phyloP scores from a whole-genome alignment of 2,888 invertebrate genomes.

The Drosophila neonasuta region DNA sequence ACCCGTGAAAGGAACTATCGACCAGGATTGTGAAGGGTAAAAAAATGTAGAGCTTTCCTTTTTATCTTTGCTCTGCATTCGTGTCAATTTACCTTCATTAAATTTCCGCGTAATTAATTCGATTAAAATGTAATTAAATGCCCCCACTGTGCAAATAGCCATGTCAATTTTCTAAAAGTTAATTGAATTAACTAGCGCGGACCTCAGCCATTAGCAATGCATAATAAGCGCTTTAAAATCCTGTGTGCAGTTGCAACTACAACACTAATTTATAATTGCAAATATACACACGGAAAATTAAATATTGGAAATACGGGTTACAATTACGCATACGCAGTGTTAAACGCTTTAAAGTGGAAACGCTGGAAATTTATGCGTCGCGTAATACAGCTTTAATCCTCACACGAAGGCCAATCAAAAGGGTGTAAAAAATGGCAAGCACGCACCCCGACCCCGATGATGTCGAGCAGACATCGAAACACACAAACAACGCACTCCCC shows the following conservation, averaged over 20 bases:
- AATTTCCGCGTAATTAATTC: constrained; percentile 36
- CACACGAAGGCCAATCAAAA: constrained; percentile 64
- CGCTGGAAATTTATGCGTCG: constrained; percentile 43
- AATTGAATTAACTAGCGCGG: constrained; percentile 22
- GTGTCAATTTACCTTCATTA: constrained; percentile 20
- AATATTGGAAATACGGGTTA: not conserved
- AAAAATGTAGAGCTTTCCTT: not conserved
- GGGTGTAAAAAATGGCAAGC: constrained; percentile 53
- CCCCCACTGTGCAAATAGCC: constrained; percentile 5
- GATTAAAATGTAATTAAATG: constrained; percentile 47
- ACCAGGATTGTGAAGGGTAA: not conserved
- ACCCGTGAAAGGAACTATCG: not conserved
- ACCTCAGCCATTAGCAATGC: constrained; percentile 10
- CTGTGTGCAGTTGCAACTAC: not conserved
- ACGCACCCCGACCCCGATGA: constrained; percentile 10
- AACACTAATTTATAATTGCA: constrained; percentile 7
- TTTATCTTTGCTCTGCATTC: not conserved
- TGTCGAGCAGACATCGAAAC: constrained; percentile 3
- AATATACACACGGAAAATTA: not conserved
- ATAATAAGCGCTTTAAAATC: constrained; percentile 13
- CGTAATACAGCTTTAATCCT: constrained; percentile 54
- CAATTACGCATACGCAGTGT: constrained; percentile 53
- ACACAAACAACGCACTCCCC: constrained; percentile 18
- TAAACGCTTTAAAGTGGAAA: constrained; percentile 44
- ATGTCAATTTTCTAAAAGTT: constrained; percentile 17